These are phyloP conservation scores for Anagyrus pseudococci DNA, from an alignment of 2,888 invertebrate genomes.

Conservation along the genomic window DNA sequence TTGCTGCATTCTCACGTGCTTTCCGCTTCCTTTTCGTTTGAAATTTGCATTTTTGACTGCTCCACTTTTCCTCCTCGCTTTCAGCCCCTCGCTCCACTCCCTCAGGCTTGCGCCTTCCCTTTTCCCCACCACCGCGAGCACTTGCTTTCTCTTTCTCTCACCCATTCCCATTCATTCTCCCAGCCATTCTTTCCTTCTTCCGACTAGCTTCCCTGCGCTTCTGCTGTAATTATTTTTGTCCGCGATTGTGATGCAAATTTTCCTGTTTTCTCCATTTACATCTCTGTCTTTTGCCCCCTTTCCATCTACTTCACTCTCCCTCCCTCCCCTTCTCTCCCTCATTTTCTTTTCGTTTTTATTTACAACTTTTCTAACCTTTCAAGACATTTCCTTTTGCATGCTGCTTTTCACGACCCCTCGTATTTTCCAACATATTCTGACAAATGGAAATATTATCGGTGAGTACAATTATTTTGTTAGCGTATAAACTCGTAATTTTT, in stretches of 20 bases:
- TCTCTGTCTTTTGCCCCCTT: constrained; percentile 22
- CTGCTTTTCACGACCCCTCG: too few species aligned
- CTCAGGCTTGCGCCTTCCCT: constrained; percentile 19
- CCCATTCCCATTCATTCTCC: constrained; percentile 44
- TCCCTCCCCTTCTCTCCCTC: constrained; percentile 8
- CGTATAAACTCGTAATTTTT: too few species aligned
- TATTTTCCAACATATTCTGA: too few species aligned
- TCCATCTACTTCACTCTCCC: too few species aligned
- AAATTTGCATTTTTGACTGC: constrained; percentile 40
- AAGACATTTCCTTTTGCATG: too few species aligned
- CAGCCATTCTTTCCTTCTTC: constrained; percentile 40
- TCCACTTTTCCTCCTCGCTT: constrained; percentile 7
- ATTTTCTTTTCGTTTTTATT: background rate
- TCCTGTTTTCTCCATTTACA: constrained; percentile 51
- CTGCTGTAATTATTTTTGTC: constrained; percentile 61
- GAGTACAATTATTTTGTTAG: too few species aligned
- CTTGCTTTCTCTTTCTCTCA: background rate
- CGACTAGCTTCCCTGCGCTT: constrained; percentile 46
- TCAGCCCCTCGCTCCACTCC: too few species aligned
- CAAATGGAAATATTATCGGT: too few species aligned
- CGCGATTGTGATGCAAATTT: constrained; percentile 62
- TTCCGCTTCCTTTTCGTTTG: constrained; percentile 33
- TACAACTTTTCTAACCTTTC: background rate
- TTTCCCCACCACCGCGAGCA: constrained; percentile 10
- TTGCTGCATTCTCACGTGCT: constrained; percentile 52